These are phyloP conservation scores for Atta texana DNA, from an alignment of 1,140 invertebrate species.

Conservation along the genomic window DNA sequence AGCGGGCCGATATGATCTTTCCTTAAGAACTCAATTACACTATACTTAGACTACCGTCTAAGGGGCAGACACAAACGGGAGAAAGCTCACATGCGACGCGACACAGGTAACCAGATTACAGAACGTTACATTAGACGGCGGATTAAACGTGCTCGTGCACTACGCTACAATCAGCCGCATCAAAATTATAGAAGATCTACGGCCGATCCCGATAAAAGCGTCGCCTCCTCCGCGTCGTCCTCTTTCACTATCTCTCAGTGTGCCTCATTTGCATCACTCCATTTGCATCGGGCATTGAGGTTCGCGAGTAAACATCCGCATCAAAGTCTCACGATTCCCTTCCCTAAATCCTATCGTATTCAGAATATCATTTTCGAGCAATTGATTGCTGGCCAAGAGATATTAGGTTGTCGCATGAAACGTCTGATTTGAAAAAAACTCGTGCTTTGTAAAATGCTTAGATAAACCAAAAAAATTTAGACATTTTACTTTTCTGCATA, in stretches of 20 bases:
- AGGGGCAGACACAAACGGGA: neutral
- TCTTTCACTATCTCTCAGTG: constrained; percentile 39
- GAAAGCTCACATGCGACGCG: constrained; percentile 52
- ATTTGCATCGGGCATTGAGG: constrained; percentile 54
- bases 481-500: neutral
- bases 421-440: constrained; percentile 11
- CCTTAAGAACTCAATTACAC: constrained; percentile 74
- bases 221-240: constrained; percentile 5
- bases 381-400: neutral
- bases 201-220: constrained; percentile 56
- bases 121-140: constrained; percentile 48
- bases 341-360: constrained; percentile 28
- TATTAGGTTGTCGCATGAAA: constrained; percentile 42
- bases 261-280: constrained; percentile 50
- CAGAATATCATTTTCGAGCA: constrained; percentile 37
- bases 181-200: constrained; percentile 59
- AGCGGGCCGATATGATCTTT: constrained; percentile 72
- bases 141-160: constrained; percentile 40
- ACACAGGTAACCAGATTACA: constrained; percentile 55
- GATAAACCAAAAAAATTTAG: neutral
- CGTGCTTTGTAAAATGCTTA: neutral
- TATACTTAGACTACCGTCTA: constrained; percentile 30
- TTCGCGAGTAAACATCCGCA: constrained; percentile 58
- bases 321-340: constrained; percentile 53
- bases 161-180: constrained; percentile 51